phyloP scores from a whole-genome alignment of 2,797 vertebrate genomes.

The Todus mexicanus region DNA sequence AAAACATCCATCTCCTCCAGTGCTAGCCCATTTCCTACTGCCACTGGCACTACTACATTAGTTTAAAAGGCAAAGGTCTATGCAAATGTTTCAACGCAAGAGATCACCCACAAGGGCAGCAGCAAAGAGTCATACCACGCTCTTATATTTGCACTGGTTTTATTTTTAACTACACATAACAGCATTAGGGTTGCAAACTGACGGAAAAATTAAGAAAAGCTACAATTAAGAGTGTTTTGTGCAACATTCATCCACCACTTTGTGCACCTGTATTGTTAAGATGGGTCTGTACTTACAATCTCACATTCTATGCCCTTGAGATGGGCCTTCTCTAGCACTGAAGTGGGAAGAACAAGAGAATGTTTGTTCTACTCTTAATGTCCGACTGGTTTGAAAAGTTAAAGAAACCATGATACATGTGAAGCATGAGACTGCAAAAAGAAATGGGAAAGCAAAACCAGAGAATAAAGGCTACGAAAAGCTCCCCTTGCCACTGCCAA shows the following conservation, averaged over 20 bases:
- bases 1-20: slow-evolving; percentile 43
- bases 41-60: neutral
- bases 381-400: neutral
- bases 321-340: neutral
- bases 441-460: neutral
- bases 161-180: neutral
- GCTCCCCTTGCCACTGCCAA: neutral
- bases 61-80: slow-evolving; percentile 32
- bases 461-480: neutral
- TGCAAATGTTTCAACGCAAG: neutral
- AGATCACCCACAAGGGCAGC: neutral
- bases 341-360: neutral
- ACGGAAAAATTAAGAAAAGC: neutral
- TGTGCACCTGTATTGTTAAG: neutral
- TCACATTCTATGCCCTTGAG: neutral
- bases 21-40: neutral
- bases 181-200: neutral
- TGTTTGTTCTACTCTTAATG: neutral
- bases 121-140: neutral
- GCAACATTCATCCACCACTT: neutral
- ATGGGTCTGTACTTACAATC: neutral
- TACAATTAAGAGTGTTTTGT: neutral
- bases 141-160: neutral
- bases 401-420: neutral
- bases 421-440: neutral